phyloP scores from a whole-genome alignment of 2,888 invertebrate genomes.

The Pristionchus exspectatus region DNA sequence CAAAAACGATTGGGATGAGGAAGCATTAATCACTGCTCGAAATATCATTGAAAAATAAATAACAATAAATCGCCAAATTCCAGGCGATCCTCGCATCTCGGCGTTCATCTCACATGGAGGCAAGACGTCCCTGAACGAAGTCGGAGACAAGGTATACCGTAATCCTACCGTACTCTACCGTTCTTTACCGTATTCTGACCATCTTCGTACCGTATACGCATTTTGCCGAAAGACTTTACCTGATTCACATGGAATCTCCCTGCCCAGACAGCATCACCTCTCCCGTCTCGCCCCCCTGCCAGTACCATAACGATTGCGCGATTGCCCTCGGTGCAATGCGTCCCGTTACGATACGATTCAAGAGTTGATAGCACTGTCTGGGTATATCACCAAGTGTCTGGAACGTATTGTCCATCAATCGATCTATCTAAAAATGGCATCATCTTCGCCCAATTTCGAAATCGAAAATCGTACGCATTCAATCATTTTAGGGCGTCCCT shows the following conservation, averaged over 20 bases:
- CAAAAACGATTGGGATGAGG: not conserved
- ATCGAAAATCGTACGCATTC: not conserved
- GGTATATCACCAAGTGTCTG: not conserved
- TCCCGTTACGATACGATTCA: not conserved
- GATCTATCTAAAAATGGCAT: not conserved
- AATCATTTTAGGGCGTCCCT: slow-evolving; percentile 18
- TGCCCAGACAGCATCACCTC: not conserved
- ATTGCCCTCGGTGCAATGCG: not conserved
- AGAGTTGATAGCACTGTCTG: not conserved
- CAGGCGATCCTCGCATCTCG: slow-evolving; percentile 37
- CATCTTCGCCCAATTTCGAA: not conserved
- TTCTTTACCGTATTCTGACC: not conserved
- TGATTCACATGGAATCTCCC: too few species aligned
- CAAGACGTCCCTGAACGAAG: slow-evolving; percentile 40
- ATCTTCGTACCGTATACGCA: not conserved
- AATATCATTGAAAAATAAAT: not conserved
- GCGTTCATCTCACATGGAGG: slow-evolving; percentile 45
- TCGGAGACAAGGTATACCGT: slow-evolving; percentile 42
- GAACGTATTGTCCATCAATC: not conserved
- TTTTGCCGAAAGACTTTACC: too few species aligned
- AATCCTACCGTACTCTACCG: not conserved
- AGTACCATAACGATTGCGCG: not conserved
- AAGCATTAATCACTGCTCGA: not conserved
- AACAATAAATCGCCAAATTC: not conserved
- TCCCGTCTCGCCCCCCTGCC: not conserved